Evolutionary conservation across 2,888 invertebrate genomes (phyloP), one percentile per base, ranked within the genome.

Genomic region (Lysandra coridon): DNA sequence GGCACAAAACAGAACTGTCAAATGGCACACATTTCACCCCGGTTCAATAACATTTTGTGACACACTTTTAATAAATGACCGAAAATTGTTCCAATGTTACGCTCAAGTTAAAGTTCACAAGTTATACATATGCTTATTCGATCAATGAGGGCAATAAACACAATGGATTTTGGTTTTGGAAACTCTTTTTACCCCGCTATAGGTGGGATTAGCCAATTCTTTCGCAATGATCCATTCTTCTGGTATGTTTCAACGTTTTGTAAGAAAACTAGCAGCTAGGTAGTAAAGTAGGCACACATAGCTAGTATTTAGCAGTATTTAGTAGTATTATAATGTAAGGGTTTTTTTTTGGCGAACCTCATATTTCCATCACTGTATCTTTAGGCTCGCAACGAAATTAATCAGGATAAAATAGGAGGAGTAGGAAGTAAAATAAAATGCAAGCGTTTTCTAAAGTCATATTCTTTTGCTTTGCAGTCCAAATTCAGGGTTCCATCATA

Each of bases 401-500:
- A 57, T 17, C 10, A 10, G 49, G 2, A 57, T 14, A 57, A 14
- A 62, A n/a, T 62, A 23, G 1, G 7, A 44, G 49, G 12, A 49
- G 49, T 23, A 23, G 23, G 23, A 10, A 49, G 49, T 49, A 49
- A 49, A 10, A 49, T 49, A 49, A 49, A 10, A 10, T 10, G 10
- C 49, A 49, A 49, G 10, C 49, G 10, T 49, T 49, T 44, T 7
- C 44, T 60, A n/a, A 0, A 60, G 5, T 60, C 5, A 17, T 78
- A 4, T 10, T n/a, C 33, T 23, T n/a, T 73, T 79, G 40, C 30
- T 60, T 80, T 78, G 0, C 89, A 96, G 96, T 85, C 95, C 96
- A 78, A 93, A 95, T 76, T 92, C 95, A 79, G 93, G 95, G 73
- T 95, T 96, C 82, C 96, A 96, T 84, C 96, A 96, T 84, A 96